Percentiles rank a stretch among this genome's conserved stretches.
Conservation (phyloP, 2,888 invertebrate species). For the Caenorhabditis imperialis region DNA sequence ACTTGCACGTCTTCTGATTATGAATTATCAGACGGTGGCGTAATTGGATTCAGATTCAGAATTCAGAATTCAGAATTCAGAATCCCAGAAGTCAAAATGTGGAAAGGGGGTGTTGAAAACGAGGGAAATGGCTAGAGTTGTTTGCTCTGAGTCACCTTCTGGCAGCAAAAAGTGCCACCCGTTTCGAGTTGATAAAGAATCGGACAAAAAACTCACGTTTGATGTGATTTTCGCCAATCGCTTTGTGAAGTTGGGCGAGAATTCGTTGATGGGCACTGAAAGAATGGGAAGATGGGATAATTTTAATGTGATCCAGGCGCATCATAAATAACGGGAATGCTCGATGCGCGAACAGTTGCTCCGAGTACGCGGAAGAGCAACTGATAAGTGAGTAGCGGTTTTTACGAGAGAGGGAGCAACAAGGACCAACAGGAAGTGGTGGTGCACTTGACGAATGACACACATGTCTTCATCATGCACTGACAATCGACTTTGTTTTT, state of each 20-base stretch:
- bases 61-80: too few species aligned
- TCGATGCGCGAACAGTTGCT: too few species aligned
- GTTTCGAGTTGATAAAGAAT: not conserved
- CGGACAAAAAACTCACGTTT: constrained; percentile 45
- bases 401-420: not conserved
- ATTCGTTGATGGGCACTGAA: constrained; percentile 56
- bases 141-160: too few species aligned
- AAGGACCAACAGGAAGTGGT: constrained; percentile 5
- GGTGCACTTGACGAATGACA: constrained; percentile 41
- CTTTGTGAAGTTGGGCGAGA: constrained; percentile 41
- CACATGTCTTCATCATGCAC: constrained; percentile 2
- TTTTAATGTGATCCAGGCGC: constrained; percentile 11
- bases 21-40: too few species aligned
- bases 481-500: constrained; percentile 6
- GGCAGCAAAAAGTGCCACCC: constrained; percentile 12
- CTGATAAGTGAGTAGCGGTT: too few species aligned
- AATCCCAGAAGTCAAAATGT: too few species aligned
- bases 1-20: too few species aligned
- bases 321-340: constrained; percentile 23
- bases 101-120: not conserved
- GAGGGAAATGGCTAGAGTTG: too few species aligned
- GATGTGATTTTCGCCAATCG: constrained; percentile 46
- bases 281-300: constrained; percentile 1
- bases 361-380: too few species aligned
- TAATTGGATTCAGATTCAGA: too few species aligned